phyloP scores from a whole-genome alignment of 2,888 invertebrate species.

The Gortyna flavago region DNA sequence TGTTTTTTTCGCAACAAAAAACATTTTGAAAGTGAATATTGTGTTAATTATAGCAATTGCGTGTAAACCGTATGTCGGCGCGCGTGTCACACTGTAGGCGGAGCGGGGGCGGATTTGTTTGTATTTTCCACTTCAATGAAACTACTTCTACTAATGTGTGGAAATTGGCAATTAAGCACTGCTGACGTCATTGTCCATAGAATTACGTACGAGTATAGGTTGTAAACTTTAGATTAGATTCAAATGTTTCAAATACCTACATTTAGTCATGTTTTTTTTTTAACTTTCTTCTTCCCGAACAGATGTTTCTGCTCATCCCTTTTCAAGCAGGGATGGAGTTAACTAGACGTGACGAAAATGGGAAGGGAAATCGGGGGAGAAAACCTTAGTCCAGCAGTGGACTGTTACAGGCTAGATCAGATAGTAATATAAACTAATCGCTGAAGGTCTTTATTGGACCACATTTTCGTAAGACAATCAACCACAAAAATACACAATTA shows the following conservation, averaged over 20 bases:
- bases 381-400: not conserved
- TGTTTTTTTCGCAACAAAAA: not conserved
- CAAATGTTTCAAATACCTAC: not conserved
- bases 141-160: not conserved
- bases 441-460: too few relatives aligned
- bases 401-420: not conserved
- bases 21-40: not conserved
- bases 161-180: not conserved
- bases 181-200: not conserved
- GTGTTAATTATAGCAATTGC: slow-evolving; percentile 14
- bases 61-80: too few relatives aligned
- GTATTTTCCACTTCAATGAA: not conserved
- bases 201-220: too few relatives aligned
- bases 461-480: too few relatives aligned
- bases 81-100: slow-evolving; percentile 20
- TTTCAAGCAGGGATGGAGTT: too few relatives aligned
- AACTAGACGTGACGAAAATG: too few relatives aligned
- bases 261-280: not conserved
- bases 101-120: slow-evolving; percentile 30
- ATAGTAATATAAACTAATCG: not conserved
- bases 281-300: not conserved
- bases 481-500: too few relatives aligned
- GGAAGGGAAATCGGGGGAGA: not conserved
- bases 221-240: not conserved
- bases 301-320: too few relatives aligned